phyloP scores from a whole-genome alignment of 2,797 vertebrate genomes.

The Mus spretus region DNA sequence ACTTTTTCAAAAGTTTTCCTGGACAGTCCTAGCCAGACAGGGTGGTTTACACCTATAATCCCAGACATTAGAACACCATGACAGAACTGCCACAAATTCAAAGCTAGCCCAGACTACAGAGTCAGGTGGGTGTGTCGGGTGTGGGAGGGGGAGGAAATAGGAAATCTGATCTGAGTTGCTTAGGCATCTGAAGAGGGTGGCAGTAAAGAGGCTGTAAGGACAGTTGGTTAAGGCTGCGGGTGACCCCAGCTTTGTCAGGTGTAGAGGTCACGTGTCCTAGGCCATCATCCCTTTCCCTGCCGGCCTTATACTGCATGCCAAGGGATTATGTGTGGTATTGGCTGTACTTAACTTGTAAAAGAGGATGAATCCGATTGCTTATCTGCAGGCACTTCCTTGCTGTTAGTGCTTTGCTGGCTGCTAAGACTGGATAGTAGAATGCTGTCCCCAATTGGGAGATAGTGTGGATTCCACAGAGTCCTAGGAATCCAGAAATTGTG shows the following conservation, averaged over 20 bases:
- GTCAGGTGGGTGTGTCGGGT: background rate
- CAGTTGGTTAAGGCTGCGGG: background rate
- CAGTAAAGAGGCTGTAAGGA: background rate
- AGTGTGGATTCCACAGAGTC: background rate
- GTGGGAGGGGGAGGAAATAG: background rate
- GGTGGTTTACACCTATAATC: background rate
- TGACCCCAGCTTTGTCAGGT: background rate
- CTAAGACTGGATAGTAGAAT: background rate
- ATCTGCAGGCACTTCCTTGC: background rate
- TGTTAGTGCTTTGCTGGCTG: conserved; percentile 9
- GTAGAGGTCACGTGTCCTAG: background rate
- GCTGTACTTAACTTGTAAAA: conserved; percentile 9
- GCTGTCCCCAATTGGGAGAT: background rate
- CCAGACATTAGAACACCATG: background rate
- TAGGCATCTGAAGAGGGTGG: background rate
- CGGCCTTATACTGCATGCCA: background rate
- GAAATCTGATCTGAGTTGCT: background rate
- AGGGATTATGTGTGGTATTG: background rate
- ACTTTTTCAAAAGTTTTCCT: conserved; percentile 20
- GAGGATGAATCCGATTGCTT: background rate
- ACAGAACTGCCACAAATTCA: background rate
- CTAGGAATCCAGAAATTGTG: conserved; percentile 19
- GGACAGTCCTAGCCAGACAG: background rate
- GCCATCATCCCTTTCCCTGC: background rate
- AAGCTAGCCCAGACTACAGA: background rate